Evolutionary conservation across 2,797 vertebrate species (phyloP).

Genomic region (Sylvilagus floridanus): DNA sequence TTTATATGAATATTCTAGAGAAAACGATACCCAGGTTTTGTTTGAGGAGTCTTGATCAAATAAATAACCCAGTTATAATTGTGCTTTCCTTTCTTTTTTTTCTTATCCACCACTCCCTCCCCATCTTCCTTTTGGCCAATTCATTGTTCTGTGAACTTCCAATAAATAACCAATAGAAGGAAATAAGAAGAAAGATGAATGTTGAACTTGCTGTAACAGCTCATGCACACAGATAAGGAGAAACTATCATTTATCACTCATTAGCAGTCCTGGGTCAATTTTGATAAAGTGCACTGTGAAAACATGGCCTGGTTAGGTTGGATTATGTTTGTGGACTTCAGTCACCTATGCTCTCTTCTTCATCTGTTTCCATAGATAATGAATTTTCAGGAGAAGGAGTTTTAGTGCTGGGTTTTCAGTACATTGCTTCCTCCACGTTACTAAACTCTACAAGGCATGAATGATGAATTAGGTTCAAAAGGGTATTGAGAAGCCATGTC

Average conservation of each 20-base stretch:
- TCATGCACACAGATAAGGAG: neutral
- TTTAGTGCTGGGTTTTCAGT: conserved; percentile 5
- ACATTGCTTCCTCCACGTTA: neutral
- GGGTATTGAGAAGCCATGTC: neutral
- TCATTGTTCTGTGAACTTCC: neutral
- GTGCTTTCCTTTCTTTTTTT: neutral
- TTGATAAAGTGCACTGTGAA: neutral
- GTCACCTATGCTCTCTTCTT: neutral
- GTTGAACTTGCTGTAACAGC: neutral
- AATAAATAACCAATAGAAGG: neutral
- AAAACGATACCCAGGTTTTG: neutral
- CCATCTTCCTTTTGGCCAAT: neutral
- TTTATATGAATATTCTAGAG: neutral
- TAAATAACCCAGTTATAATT: neutral
- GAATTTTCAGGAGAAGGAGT: neutral
- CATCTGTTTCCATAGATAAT: neutral
- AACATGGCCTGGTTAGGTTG: neutral
- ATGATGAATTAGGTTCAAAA: neutral
- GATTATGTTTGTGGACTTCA: neutral
- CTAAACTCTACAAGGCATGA: neutral
- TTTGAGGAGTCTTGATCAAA: conserved; percentile 9
- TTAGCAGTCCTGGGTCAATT: neutral
- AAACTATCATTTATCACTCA: neutral
- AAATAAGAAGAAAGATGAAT: neutral
- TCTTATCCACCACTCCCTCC: neutral